phyloP scores from a whole-genome alignment of 2,113 vertebrate species.

The Carollia perspicillata region DNA sequence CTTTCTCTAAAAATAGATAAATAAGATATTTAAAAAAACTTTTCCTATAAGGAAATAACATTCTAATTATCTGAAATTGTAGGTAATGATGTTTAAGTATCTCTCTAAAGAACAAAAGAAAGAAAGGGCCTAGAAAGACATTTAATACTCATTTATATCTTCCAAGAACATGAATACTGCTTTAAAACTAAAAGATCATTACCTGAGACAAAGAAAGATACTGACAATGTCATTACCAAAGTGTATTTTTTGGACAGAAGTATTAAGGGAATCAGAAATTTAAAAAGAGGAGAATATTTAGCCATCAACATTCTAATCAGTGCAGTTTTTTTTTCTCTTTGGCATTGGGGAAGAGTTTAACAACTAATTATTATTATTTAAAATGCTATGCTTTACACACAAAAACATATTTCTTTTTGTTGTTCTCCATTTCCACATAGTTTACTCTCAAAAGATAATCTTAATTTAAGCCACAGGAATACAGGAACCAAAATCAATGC shows the following conservation, averaged over 20 bases:
- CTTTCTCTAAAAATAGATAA: no score
- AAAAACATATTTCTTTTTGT: not conserved
- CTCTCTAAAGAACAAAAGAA: not conserved
- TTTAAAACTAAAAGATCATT: not conserved
- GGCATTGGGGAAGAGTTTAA: not conserved
- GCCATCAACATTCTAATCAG: not conserved
- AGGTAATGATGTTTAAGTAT: not conserved
- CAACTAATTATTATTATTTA: not conserved
- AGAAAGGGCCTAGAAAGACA: not conserved
- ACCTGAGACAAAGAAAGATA: not conserved
- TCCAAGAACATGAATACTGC: not conserved
- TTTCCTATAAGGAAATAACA: not conserved
- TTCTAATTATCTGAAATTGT: not conserved
- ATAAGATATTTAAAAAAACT: no score
- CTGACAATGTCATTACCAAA: not conserved
- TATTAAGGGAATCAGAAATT: not conserved
- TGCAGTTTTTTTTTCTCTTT: not conserved
- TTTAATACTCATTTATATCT: not conserved
- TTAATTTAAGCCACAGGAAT: not conserved
- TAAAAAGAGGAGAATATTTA: not conserved
- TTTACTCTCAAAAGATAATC: not conserved
- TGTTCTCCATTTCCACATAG: not conserved
- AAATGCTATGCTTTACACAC: not conserved
- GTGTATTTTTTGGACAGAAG: not conserved
- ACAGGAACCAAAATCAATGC: not conserved